Evolutionary conservation across 1,140 invertebrate genomes (phyloP), one percentile per base, ranked within the genome.

Genomic region (Mycetomoellerius zeteki): DNA sequence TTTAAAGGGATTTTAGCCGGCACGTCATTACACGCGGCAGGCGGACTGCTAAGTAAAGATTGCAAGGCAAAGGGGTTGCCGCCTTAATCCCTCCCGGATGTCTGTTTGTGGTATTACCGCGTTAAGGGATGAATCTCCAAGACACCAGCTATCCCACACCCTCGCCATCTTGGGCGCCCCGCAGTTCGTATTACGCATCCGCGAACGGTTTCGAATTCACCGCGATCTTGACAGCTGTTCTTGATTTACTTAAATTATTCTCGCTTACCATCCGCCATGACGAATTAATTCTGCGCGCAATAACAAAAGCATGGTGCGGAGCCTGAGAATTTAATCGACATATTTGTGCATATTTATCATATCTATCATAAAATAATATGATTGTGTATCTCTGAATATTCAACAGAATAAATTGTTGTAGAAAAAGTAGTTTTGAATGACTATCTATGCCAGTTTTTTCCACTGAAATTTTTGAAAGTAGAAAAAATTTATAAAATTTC

Each of bases 31-130:
- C 90, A 86, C 88, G 52, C 37, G 47, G 58, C 43, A 86, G 82
- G 78, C 76, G 47, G 33, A 81, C 84, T 65, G 86, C 27, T 91
- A 91, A 90, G 90, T 87, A 91, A 91, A 90, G 89, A 91, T 91
- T 86, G 85, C 89, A 71, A 86, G 86, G 72, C 78, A 78, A 93
- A 93, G 91, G 92, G 92, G 89, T 93, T 93, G 92, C 90, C 71
- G 89, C 88, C 91, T 92, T 94, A 94, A 94, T 94, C 93, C 92
- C 37, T 62, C 78, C 86, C 84, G 72, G 60, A 65, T 87, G 90
- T 92, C 93, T 94, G 93, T 94, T 94, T 93, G 92, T 87, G 93
- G 93, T 92, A 94, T 94, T 93, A 94, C 90, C 72, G 89, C 88
- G 84, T 93, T 91, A 90, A 92, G 86, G 92, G 91, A 92, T 92